Conservation (phyloP, 2,888 invertebrate genomes). For the Dolomedes plantarius region DNA sequence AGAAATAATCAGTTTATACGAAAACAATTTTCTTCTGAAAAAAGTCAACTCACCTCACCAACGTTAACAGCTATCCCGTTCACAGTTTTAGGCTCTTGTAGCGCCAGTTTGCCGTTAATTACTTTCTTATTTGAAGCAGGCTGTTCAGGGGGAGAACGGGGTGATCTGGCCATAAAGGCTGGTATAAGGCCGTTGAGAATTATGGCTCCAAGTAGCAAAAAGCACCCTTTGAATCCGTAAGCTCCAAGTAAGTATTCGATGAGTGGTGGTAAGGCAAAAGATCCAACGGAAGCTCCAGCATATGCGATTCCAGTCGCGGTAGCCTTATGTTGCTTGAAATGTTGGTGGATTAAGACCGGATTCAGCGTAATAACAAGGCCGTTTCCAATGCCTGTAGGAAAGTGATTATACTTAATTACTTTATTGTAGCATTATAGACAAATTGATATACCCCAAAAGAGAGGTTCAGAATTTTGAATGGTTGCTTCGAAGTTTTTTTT, state of each 20-base stretch:
- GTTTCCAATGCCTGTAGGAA: conserved; percentile 62
- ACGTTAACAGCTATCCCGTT: neutral
- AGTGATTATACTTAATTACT: too few relatives aligned
- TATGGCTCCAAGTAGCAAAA: conserved; percentile 60
- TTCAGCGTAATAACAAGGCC: conserved; percentile 65
- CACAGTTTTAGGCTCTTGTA: conserved; percentile 32
- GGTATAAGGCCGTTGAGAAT: conserved; percentile 63
- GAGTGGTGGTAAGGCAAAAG: conserved; percentile 67
- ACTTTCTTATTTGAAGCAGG: conserved; percentile 23
- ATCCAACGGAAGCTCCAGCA: conserved; percentile 68
- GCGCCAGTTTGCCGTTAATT: conserved; percentile 39
- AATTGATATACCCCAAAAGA: too few relatives aligned
- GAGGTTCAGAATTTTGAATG: too few relatives aligned
- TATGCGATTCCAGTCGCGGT: conserved; percentile 67
- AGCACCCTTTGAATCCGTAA: conserved; percentile 68
- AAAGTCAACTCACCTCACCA: conserved; percentile 34
- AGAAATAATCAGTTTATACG: too few relatives aligned
- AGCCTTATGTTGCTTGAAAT: conserved; percentile 61
- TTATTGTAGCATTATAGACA: too few relatives aligned
- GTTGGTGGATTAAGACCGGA: conserved; percentile 70
- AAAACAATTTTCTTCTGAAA: too few relatives aligned
- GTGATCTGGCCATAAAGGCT: conserved; percentile 45
- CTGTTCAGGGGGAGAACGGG: conserved; percentile 2
- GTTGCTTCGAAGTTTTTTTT: too few relatives aligned
- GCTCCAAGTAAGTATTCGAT: conserved; percentile 51